Evolutionary conservation across 2,797 vertebrate species (phyloP), one percentile per base, ranked within the genome.

Genomic region (Brachymystax lenok): DNA sequence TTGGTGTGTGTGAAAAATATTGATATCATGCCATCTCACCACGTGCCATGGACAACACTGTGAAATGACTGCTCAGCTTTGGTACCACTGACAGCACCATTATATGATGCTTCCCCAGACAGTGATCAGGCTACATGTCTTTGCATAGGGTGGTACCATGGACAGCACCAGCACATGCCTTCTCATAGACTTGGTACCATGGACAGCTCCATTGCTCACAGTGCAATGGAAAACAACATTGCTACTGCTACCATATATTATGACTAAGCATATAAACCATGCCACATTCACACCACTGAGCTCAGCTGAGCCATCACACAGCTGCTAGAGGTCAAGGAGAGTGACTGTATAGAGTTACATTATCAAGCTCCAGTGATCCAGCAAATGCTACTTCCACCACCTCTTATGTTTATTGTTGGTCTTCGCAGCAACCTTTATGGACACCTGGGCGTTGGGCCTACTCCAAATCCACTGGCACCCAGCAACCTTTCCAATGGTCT

Each of bases 401-500:
- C 35, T 35, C 30, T 61, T 14, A 70, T 76, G 74, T 70, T 79
- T 76, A 68, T 84, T 75, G 76, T 70, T 79, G 77, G 71, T 85
- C 66, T 81, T 79, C 83, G 74, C 74, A 83, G 80, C 79, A 73
- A 80, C 73, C 68, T 69, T 40, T 35, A 77, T 80, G 82, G 86
- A 86, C 74, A 33, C 80, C 83, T 74, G 84, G 87, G 87, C 84
- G 86, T 50, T 80, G 84, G 84, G 69, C 64, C 76, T 77, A 84
- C 86, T 80, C 82, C 79, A 64, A 71, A 76, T 64, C 30, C 82
- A 82, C 80, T 88, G 87, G 84, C 77, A 54, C 52, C 67, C 33
- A 67, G 74, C 52, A 63, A 80, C 77, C 69, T 74, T 35, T 75
- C 75, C 76, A 69, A 81, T 73, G 74, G 79, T 46, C 40, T 46